These are phyloP conservation scores for Crotalus helleri DNA, from an alignment of 2,113 vertebrate species.

Conservation along the genomic window DNA sequence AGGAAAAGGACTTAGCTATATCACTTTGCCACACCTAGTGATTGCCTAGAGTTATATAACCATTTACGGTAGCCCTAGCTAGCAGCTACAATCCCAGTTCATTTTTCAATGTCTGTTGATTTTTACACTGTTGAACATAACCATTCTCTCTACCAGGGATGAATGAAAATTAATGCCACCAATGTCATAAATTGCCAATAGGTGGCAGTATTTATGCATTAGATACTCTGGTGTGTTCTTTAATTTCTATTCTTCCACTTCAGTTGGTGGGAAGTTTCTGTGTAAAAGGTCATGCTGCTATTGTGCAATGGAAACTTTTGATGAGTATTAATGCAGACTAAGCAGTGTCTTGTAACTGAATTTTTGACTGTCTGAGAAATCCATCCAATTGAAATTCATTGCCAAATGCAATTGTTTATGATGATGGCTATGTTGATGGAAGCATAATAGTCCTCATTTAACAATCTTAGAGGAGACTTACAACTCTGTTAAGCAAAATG, in stretches of 20 bases:
- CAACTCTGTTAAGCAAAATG: neutral
- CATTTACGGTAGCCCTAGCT: neutral
- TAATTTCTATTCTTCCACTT: neutral
- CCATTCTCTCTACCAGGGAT: neutral
- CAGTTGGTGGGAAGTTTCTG: neutral
- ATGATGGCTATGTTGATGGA: neutral
- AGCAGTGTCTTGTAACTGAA: neutral
- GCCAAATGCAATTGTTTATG: neutral
- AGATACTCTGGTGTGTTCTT: neutral
- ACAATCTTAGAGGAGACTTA: neutral
- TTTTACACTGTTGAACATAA: neutral
- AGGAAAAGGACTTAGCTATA: neutral
- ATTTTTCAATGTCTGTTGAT: neutral
- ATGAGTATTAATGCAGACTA: neutral
- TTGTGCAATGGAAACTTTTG: neutral
- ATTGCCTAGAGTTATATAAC: neutral
- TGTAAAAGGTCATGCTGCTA: neutral
- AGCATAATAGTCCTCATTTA: neutral
- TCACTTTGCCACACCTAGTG: neutral
- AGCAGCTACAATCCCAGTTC: neutral
- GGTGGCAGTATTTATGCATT: neutral
- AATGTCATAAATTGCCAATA: neutral
- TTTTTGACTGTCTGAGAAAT: neutral
- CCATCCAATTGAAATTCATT: neutral
- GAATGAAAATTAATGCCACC: neutral